A percentile compares a stretch with the other conserved stretches of the same genome.
phyloP scores from a whole-genome alignment of 2,113 vertebrate genomes.

The Saccopteryx bilineata region DNA sequence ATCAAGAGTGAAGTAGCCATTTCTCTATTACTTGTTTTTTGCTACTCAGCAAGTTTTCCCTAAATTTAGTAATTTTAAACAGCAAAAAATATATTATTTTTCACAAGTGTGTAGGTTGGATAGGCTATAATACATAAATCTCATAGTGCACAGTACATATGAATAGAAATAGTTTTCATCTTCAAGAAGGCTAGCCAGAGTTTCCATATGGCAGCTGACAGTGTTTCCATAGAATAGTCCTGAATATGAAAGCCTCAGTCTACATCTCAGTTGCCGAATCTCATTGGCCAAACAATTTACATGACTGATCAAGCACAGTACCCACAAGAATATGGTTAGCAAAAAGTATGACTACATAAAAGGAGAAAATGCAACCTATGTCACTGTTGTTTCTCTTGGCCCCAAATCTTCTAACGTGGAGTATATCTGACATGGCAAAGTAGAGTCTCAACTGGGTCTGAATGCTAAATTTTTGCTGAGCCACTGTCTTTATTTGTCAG shows the following conservation, averaged over 20 bases:
- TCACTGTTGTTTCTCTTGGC: background rate
- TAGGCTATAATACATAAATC: background rate
- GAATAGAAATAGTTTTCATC: background rate
- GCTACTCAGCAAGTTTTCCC: background rate
- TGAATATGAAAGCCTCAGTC: background rate
- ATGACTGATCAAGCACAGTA: background rate
- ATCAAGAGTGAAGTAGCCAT: background rate
- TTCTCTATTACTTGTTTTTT: background rate
- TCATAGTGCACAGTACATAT: background rate
- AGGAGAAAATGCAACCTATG: background rate
- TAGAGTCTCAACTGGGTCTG: background rate
- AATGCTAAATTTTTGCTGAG: background rate
- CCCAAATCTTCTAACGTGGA: background rate
- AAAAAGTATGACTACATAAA: background rate
- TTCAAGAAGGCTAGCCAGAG: background rate
- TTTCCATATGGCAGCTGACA: background rate
- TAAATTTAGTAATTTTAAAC: background rate
- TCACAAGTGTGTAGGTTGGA: background rate
- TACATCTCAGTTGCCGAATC: background rate
- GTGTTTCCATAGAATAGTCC: rapidly evolving
- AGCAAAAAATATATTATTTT: background rate
- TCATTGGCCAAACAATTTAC: background rate
- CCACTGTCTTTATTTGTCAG: background rate
- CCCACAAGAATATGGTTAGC: background rate
- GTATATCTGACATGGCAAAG: background rate